These are phyloP conservation scores for Luperina nickerlii DNA, from an alignment of 2,888 invertebrate species.

Conservation along the genomic window DNA sequence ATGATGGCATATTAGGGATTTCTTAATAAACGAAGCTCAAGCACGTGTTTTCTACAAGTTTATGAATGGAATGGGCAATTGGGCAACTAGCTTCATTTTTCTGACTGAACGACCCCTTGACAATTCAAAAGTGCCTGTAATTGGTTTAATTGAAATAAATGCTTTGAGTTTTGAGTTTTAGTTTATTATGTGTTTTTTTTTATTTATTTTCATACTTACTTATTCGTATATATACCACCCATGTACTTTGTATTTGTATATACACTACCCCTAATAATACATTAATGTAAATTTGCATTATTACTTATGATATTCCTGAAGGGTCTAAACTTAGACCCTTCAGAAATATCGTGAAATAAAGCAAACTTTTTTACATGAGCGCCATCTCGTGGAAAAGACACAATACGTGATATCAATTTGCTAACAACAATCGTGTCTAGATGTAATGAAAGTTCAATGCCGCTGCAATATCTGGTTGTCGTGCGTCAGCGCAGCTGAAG, in stretches of 20 bases:
- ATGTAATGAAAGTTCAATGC: slow-evolving; percentile 29
- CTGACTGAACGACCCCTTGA: too few relatives aligned
- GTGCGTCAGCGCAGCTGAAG: slow-evolving; percentile 31
- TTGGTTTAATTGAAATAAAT: too few relatives aligned
- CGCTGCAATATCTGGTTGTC: not conserved
- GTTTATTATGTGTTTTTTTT: not conserved
- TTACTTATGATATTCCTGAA: too few relatives aligned
- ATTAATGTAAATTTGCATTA: not conserved
- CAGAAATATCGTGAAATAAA: not conserved
- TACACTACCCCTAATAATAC: not conserved
- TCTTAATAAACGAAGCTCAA: not conserved
- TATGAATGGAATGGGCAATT: not conserved
- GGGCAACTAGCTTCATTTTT: too few relatives aligned
- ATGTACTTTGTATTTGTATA: too few relatives aligned
- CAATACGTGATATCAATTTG: not conserved
- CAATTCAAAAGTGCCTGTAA: too few relatives aligned
- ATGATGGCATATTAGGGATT: not conserved
- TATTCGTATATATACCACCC: not conserved
- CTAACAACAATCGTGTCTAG: not conserved
- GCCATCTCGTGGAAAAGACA: slow-evolving; percentile 45
- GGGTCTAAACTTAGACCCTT: not conserved
- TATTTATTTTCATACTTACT: not conserved
- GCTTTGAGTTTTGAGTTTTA: too few relatives aligned
- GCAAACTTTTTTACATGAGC: not conserved
- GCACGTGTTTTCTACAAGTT: not conserved